A percentile compares a stretch with the other conserved stretches of the same genome.
These are phyloP conservation scores for Cossypha dichroa DNA, from an alignment of 2,797 vertebrate species.

Conservation along the genomic window DNA sequence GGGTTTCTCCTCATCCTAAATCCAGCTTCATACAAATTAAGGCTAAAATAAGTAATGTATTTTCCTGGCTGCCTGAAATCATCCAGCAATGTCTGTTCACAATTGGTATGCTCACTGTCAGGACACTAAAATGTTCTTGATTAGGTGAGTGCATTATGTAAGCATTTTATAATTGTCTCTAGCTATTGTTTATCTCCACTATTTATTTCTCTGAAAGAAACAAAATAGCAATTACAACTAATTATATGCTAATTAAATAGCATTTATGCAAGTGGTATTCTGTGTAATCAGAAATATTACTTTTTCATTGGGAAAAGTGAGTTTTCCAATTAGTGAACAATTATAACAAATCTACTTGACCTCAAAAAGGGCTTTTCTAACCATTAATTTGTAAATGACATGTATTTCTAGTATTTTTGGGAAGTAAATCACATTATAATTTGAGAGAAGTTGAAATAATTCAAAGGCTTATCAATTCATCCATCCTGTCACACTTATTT, in stretches of 20 bases:
- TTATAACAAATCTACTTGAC: background rate
- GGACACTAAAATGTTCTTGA: background rate
- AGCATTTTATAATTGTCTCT: conserved; percentile 13
- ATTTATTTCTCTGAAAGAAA: conserved; percentile 29
- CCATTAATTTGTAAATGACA: background rate
- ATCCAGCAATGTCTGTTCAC: background rate
- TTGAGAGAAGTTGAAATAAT: background rate
- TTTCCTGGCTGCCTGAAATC: background rate
- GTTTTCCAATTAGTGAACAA: background rate
- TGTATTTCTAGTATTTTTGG: background rate
- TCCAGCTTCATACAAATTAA: background rate
- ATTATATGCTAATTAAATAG: conserved; percentile 17
- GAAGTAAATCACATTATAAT: background rate
- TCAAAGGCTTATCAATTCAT: background rate
- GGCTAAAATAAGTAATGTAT: background rate
- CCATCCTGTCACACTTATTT: background rate
- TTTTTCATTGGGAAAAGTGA: background rate
- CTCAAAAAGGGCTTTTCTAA: background rate
- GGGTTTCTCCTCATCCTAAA: background rate
- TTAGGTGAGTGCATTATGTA: background rate
- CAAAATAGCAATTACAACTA: conserved; percentile 11
- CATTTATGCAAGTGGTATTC: background rate
- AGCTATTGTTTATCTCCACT: background rate
- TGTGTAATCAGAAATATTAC: background rate
- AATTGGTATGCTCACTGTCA: background rate